Base-by-base conservation (phyloP, 2,888 invertebrate species). In the Toxonevra muliebris region DNA sequence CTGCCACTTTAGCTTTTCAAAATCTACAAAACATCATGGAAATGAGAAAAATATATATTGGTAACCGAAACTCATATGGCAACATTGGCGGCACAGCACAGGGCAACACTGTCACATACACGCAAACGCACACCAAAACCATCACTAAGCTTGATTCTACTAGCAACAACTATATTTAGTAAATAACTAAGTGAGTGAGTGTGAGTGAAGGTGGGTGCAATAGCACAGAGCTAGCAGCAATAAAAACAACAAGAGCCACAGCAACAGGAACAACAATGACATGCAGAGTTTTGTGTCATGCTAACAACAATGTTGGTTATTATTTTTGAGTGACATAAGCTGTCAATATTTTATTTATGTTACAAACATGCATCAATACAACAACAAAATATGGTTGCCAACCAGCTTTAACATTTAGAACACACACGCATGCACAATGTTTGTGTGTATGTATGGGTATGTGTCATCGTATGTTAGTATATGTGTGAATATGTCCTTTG, bases 291-390 rank as follows among this genome's bases (percentile, higher is more conserved):
- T 69, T 70, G 52, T 72, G 70, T 68, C 69, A 72, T 66, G 64
- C 69, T 69, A 67, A 68, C 19, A 58, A 60, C 66, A 72, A 69
- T 70, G 70, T 72, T 69, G 69, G 67, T 71, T 71, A 71, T 71
- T 73, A 73, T 74, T 68, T 72, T 72, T 69, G 73, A 73, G 70
- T 74, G 73, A 73, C 74, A 74, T 73, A 74, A 71, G 69, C 69
- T 74, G 74, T 73, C 74, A 73, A 74, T 74, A 73, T 69, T 69
- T 70, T 72, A 73, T 71, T 74, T 73, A 74, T 72, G 68, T 69
- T 66, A 69, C 68, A 43, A 68, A 66, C 61, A 52, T 61, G 48
- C 48, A 48, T 10, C 48, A 48, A 48, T 12, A 48, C 48, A 48
- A 48, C 8, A 8, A 48, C 48, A 48, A 48, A 48, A 8, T 48